Percentiles rank a stretch among this genome's conserved stretches.
Conservation (phyloP, 2,888 invertebrate species). For the Drosophila heteroneura region DNA sequence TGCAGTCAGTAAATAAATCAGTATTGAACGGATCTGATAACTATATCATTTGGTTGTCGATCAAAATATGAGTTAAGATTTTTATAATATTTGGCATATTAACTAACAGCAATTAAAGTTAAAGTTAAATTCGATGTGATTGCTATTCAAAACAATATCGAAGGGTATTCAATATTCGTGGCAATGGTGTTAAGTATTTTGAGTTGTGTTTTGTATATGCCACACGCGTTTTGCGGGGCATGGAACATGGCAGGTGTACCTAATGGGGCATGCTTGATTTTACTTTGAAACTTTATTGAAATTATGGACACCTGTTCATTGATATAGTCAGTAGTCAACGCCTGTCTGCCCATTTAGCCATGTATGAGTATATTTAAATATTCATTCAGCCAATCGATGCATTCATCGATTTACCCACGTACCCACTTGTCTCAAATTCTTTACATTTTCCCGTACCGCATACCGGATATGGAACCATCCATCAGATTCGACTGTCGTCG, state of each 20-base stretch:
- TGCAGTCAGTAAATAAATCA: not conserved
- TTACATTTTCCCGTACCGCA: constrained; percentile 3
- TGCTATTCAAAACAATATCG: not conserved
- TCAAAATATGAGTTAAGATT: not conserved
- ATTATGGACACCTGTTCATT: constrained; percentile 66
- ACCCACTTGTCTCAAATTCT: constrained; percentile 21
- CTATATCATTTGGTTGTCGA: not conserved
- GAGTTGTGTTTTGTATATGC: constrained; percentile 20
- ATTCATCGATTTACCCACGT: constrained; percentile 39
- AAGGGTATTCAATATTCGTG: not conserved
- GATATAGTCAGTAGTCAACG: constrained; percentile 41
- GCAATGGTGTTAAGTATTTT: not conserved
- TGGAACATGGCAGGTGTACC: constrained; percentile 35
- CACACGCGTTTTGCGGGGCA: constrained; percentile 20
- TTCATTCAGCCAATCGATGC: constrained; percentile 1
- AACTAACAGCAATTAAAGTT: not conserved
- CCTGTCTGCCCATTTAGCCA: constrained; percentile 11
- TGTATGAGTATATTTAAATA: not conserved
- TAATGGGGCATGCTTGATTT: constrained; percentile 51
- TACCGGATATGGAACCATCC: constrained; percentile 68
- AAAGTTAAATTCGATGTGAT: not conserved
- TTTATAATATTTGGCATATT: not conserved
- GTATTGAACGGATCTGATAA: not conserved
- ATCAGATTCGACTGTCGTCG: constrained; percentile 49
- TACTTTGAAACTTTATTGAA: constrained; percentile 46